Evolutionary conservation across 1,140 invertebrate genomes (phyloP).

Genomic region (Nebria ingens): DNA sequence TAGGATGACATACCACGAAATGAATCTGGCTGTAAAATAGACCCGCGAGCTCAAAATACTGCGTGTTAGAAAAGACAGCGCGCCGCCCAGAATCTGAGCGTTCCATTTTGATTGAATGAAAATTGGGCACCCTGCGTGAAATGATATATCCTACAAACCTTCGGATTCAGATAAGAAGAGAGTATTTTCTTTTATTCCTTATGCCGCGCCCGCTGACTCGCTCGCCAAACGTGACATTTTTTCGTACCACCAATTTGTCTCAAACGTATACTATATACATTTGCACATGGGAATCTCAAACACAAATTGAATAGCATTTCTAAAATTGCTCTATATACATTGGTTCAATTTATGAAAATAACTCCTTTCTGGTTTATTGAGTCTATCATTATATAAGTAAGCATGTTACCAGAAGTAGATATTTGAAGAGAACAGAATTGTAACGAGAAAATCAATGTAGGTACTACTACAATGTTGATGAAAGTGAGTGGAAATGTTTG

Average conservation of each 20-base stretch:
- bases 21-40: constrained; percentile 12
- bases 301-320: background rate
- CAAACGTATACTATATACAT: constrained; percentile 1
- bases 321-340: too few relatives aligned
- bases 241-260: constrained; percentile 19
- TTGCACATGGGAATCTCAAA: background rate
- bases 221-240: constrained; percentile 18
- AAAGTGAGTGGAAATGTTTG: background rate
- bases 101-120: constrained; percentile 25
- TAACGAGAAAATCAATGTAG: too few relatives aligned
- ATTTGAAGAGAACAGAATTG: too few relatives aligned
- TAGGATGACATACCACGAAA: constrained; percentile 18
- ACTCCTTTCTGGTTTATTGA: too few relatives aligned
- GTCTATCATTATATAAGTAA: too few relatives aligned
- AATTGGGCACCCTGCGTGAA: constrained; percentile 24
- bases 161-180: constrained; percentile 18
- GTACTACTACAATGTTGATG: too few relatives aligned
- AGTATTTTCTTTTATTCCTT: constrained; percentile 15
- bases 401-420: too few relatives aligned
- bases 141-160: constrained; percentile 20
- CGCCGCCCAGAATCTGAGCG: background rate
- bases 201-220: background rate
- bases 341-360: too few relatives aligned
- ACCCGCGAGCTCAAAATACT: background rate
- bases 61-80: constrained; percentile 4